Percentiles rank a stretch among this genome's conserved stretches.
phyloP scores from a whole-genome alignment of 1,140 invertebrate genomes.

The Drosophila pandora region DNA sequence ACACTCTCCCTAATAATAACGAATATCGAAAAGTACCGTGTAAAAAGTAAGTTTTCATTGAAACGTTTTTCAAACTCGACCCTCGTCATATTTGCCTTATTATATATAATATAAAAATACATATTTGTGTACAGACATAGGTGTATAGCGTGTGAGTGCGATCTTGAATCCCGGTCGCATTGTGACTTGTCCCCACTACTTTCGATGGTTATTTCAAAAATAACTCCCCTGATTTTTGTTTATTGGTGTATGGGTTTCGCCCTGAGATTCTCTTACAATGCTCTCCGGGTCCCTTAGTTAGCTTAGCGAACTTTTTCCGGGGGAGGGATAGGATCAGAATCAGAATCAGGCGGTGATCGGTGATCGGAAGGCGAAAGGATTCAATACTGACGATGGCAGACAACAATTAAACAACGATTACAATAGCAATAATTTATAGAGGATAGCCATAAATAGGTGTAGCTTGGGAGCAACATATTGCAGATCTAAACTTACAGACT shows the following conservation, averaged over 20 bases:
- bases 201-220: constrained; percentile 39
- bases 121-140: constrained; percentile 23
- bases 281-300: constrained; percentile 25
- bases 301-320: constrained; percentile 26
- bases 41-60: constrained; percentile 15
- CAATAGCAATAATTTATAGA: constrained; percentile 35
- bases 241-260: constrained; percentile 22
- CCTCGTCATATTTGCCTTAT: constrained; percentile 77
- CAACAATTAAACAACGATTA: constrained; percentile 46
- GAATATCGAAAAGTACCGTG: constrained; percentile 12
- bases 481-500: constrained; percentile 17
- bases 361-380: constrained; percentile 1
- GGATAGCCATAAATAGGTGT: constrained; percentile 35
- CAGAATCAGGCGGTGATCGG: not conserved
- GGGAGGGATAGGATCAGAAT: not conserved
- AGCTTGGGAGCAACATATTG: not conserved
- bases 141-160: constrained; percentile 12
- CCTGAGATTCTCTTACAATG: constrained; percentile 16
- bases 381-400: constrained; percentile 6
- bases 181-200: constrained; percentile 13
- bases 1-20: not conserved
- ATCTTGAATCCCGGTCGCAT: constrained; percentile 37
- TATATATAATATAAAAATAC: constrained; percentile 72
- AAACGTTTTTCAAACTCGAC: constrained; percentile 30
- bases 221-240: constrained; percentile 8